phyloP scores from a whole-genome alignment of 1,140 invertebrate species.

The Cryptotermes secundus region DNA sequence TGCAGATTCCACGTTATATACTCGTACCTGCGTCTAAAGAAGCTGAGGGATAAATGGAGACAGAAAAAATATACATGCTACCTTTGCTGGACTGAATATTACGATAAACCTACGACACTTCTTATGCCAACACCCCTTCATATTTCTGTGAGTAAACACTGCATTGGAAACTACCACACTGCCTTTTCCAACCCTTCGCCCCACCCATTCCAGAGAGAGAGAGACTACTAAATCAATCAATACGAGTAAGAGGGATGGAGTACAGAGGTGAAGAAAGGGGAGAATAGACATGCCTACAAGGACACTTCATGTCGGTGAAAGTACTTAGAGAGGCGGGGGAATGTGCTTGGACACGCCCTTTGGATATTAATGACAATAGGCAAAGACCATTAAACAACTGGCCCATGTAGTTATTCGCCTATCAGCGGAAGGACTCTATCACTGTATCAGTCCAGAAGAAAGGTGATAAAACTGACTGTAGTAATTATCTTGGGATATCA shows the following conservation, averaged over 20 bases:
- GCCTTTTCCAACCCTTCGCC: background rate
- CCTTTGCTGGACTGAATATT: background rate
- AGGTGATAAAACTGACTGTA: too few relatives aligned
- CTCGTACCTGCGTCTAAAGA: too few relatives aligned
- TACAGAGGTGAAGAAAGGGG: background rate
- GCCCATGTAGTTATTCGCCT: background rate
- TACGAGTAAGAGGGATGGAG: background rate
- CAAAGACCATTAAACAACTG: background rate
- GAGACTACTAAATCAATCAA: slow-evolving; percentile 5
- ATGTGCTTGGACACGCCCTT: background rate
- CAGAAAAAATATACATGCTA: background rate
- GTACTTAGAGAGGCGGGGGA: background rate
- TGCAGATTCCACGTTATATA: too few relatives aligned
- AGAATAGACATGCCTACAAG: background rate
- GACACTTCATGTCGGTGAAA: background rate
- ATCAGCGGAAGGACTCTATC: too few relatives aligned
- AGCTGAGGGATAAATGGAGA: too few relatives aligned
- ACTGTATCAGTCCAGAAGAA: too few relatives aligned
- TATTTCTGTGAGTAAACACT: slow-evolving; percentile 1
- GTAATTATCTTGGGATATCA: too few relatives aligned
- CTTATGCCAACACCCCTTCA: too few relatives aligned
- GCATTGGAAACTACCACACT: background rate
- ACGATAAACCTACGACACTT: background rate
- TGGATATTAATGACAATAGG: background rate
- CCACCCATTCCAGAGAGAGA: background rate